Evolutionary conservation across 2,797 vertebrate genomes (phyloP).

Genomic region (Acipenser ruthenus): DNA sequence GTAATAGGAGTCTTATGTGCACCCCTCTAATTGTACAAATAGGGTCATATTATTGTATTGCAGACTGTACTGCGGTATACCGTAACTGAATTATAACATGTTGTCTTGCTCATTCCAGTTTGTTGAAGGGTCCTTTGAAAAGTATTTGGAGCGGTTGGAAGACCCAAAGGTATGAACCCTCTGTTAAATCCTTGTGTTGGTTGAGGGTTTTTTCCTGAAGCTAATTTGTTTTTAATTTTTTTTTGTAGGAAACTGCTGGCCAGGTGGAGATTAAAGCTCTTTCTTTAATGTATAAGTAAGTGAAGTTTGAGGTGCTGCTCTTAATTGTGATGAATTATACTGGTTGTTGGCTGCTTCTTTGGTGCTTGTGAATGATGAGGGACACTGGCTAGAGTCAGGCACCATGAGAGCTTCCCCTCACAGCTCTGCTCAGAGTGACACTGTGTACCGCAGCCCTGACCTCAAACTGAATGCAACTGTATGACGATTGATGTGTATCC

Average conservation of each 20-base stretch:
- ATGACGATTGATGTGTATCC: too few relatives aligned
- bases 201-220: not conserved
- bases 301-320: too few relatives aligned
- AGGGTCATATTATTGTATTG: too few relatives aligned
- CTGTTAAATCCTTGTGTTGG: not conserved
- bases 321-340: constrained; percentile 1
- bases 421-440: too few relatives aligned
- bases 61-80: too few relatives aligned
- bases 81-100: too few relatives aligned
- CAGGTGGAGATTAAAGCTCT: constrained; percentile 65
- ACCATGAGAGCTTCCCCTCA: too few relatives aligned
- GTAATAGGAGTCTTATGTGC: too few relatives aligned
- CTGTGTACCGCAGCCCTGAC: constrained; percentile 1
- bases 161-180: constrained; percentile 60
- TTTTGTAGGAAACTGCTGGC: constrained; percentile 57
- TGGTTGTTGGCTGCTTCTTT: not conserved
- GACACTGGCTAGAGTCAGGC: too few relatives aligned
- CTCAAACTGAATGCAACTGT: too few relatives aligned
- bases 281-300: constrained; percentile 83
- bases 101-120: constrained; percentile 35
- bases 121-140: constrained; percentile 66
- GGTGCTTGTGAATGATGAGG: too few relatives aligned
- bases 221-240: constrained; percentile 26
- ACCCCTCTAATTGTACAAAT: too few relatives aligned
- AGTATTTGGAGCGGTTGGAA: constrained; percentile 59